These are phyloP conservation scores for Microtus oregoni DNA, from an alignment of 2,113 vertebrate species.

Conservation along the genomic window DNA sequence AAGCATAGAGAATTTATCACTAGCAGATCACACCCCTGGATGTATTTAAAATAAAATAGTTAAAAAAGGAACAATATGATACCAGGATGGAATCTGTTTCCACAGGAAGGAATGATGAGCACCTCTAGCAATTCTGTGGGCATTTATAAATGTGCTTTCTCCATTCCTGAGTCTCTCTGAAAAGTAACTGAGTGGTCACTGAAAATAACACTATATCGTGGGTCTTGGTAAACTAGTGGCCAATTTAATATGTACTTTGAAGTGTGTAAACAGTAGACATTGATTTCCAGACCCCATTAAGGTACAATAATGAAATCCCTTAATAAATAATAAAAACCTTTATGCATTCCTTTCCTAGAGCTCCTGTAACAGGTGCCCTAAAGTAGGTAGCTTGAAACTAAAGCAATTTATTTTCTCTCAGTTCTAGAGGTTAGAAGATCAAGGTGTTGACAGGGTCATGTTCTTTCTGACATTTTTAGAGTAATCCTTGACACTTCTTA, in stretches of 20 bases:
- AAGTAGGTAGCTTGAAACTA: neutral
- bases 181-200: neutral
- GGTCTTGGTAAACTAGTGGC: neutral
- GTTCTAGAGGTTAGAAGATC: neutral
- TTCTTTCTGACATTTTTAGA: neutral
- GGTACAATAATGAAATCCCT: neutral
- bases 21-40: neutral
- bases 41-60: neutral
- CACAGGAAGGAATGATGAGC: neutral
- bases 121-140: neutral
- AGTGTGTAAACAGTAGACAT: neutral
- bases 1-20: neutral
- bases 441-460: neutral
- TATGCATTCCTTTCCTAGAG: neutral
- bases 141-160: neutral
- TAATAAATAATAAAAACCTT: neutral
- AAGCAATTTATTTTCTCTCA: neutral
- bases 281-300: neutral
- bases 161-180: neutral
- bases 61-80: neutral
- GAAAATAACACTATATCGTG: neutral
- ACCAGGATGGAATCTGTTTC: neutral
- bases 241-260: neutral
- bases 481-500: neutral
- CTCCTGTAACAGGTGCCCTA: neutral